Evolutionary conservation across 2,888 invertebrate species (phyloP).

Genomic region (Leucoptera coffeella): DNA sequence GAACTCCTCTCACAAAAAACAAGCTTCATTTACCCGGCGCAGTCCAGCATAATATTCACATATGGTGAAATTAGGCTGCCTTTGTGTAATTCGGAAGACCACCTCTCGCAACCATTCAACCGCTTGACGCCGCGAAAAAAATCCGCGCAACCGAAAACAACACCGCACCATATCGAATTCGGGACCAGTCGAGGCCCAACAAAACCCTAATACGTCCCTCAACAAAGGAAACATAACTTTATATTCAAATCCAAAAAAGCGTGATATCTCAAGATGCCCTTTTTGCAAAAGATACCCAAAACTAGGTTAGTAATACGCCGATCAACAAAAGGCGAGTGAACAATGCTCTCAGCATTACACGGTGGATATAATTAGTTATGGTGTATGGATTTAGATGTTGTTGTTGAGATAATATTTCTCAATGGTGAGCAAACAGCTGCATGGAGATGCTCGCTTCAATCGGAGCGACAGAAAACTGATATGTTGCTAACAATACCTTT

Average conservation of each 20-base stretch:
- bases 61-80: no score
- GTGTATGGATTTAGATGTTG: slow-evolving; percentile 51
- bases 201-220: slow-evolving; percentile 24
- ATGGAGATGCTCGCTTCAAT: slow-evolving; percentile 34
- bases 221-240: slow-evolving; percentile 40
- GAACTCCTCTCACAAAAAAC: no score
- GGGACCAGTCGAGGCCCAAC: slow-evolving; percentile 29
- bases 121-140: no score
- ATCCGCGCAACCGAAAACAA: slow-evolving; percentile 2
- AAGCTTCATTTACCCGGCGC: no score
- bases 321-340: slow-evolving; percentile 24
- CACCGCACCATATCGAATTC: slow-evolving; percentile 6
- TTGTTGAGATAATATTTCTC: slow-evolving; percentile 44
- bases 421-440: slow-evolving; percentile 45
- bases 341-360: slow-evolving; percentile 38
- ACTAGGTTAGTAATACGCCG: slow-evolving; percentile 50
- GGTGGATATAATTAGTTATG: slow-evolving; percentile 53
- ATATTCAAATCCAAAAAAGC: slow-evolving; percentile 39
- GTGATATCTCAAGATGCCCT: slow-evolving; percentile 33
- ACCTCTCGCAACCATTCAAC: no score
- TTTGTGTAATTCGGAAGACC: no score
- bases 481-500: slow-evolving; percentile 23
- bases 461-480: slow-evolving; percentile 50
- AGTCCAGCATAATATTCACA: no score
- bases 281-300: slow-evolving; percentile 40